Evolutionary conservation across 1,140 invertebrate genomes (phyloP).

Genomic region (Hylyphantes graminicola): DNA sequence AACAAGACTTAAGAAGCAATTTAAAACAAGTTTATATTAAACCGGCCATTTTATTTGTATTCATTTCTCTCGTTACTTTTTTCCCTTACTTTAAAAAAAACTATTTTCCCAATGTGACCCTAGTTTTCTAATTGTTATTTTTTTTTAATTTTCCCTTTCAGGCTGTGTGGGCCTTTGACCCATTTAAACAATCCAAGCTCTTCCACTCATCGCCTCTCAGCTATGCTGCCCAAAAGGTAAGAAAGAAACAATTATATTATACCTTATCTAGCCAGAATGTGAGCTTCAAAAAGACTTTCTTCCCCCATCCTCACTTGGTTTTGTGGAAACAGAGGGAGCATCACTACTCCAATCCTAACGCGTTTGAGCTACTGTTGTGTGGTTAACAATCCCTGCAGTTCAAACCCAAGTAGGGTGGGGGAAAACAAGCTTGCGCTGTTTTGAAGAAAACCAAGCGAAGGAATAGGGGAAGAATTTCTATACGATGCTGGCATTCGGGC

Average conservation of each 20-base stretch:
- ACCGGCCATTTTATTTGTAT: background rate
- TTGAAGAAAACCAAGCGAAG: no score
- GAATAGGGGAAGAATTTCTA: no score
- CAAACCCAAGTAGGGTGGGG: background rate
- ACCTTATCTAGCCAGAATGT: background rate
- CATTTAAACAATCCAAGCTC: conserved; percentile 27
- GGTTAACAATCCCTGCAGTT: background rate
- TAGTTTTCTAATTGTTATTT: background rate
- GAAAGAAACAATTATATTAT: background rate
- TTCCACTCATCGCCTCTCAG: conserved; percentile 46
- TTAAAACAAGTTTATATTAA: background rate
- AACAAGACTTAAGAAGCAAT: background rate
- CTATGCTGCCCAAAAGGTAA: conserved; percentile 53
- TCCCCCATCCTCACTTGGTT: background rate
- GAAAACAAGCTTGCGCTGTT: background rate
- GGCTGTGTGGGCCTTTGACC: background rate
- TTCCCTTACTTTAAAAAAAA: background rate
- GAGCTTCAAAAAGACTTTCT: no score
- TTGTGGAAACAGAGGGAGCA: background rate
- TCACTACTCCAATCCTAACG: background rate
- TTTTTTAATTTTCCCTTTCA: background rate
- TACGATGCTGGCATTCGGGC: no score
- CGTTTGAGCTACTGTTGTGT: background rate
- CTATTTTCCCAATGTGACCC: background rate
- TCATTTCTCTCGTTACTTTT: background rate